Conservation (phyloP, 2,797 vertebrate species). For the Anguilla marmorata region DNA sequence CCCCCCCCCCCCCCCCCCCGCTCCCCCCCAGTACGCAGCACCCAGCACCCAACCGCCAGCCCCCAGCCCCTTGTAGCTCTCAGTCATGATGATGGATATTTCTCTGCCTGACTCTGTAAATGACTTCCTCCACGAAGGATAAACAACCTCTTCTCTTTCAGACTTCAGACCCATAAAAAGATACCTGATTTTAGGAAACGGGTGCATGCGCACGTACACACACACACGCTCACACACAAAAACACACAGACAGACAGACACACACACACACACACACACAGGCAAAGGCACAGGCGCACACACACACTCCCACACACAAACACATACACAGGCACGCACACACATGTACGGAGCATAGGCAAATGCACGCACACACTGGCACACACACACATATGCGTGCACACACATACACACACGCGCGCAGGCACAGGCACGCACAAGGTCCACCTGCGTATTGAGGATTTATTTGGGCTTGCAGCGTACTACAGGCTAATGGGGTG, state of each 20-base stretch:
- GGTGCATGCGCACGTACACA: background rate
- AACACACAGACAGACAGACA: background rate
- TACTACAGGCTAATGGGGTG: background rate
- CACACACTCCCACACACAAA: no score
- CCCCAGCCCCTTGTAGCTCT: constrained; percentile 3
- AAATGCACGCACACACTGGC: no score
- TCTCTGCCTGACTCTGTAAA: background rate
- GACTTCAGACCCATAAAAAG: background rate
- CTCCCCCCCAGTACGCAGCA: background rate
- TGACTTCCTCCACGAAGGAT: background rate
- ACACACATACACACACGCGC: no score
- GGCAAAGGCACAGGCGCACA: no score
- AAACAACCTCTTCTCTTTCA: background rate
- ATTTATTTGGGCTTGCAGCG: background rate
- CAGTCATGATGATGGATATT: constrained; percentile 14
- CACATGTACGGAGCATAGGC: no score
- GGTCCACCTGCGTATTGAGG: background rate
- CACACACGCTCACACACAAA: background rate
- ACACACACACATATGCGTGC: no score
- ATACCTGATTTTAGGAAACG: background rate
- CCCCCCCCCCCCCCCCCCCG: background rate
- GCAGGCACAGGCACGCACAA: background rate
- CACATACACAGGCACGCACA: no score
- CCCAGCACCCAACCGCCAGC: background rate
- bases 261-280: background rate